These are phyloP conservation scores for Merodon equestris DNA, from an alignment of 2,888 invertebrate species.

Conservation along the genomic window DNA sequence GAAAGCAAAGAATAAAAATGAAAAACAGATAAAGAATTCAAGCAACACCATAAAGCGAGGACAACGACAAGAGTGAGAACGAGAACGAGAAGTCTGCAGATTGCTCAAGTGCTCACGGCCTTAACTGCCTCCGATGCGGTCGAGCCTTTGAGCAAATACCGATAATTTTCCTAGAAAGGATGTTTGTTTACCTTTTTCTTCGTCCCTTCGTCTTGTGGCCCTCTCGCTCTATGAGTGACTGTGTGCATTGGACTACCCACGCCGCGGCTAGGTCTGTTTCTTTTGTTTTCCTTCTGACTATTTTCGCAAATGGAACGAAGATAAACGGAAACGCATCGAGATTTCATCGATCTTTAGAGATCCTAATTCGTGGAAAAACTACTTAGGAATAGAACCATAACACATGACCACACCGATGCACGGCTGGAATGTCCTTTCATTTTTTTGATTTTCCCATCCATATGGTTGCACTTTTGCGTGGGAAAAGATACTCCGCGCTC, in stretches of 20 bases:
- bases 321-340: slow-evolving; percentile 3
- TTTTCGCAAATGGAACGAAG: slow-evolving; percentile 1
- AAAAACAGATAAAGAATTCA: neutral
- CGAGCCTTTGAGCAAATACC: slow-evolving; percentile 61
- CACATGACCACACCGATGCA: too few species aligned
- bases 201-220: neutral
- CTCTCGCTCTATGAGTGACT: neutral
- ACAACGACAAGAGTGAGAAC: slow-evolving; percentile 24
- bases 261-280: too few species aligned
- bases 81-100: slow-evolving; percentile 13
- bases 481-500: too few species aligned
- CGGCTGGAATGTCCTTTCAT: slow-evolving; percentile 27
- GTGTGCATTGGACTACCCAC: too few species aligned
- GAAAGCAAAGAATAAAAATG: slow-evolving; percentile 22
- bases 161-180: slow-evolving; percentile 57
- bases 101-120: slow-evolving; percentile 32
- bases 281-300: neutral
- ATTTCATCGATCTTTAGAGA: neutral
- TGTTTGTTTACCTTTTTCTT: slow-evolving; percentile 20
- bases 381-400: slow-evolving; percentile 18
- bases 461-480: too few species aligned
- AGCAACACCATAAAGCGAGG: neutral
- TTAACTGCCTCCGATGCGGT: slow-evolving; percentile 26
- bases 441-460: neutral
- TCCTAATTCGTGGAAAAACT: slow-evolving; percentile 57